Conservation (phyloP, 2,113 vertebrate species). For the Shinisaurus crocodilurus region DNA sequence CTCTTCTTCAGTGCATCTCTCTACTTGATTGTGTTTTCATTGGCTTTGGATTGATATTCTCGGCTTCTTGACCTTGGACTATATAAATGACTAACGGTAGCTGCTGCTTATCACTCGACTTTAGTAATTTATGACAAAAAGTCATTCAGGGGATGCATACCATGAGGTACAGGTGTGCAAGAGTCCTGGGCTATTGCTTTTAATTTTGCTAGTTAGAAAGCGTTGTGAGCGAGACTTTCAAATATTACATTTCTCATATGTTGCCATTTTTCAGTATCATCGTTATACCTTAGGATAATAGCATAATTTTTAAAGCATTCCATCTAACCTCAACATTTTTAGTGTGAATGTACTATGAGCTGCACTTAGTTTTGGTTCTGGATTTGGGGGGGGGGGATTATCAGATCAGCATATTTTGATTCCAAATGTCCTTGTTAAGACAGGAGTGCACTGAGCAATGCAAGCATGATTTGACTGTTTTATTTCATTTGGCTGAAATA, state of each 20-base stretch:
- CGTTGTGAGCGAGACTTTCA: background rate
- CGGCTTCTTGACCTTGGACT: too few species aligned
- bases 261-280: background rate
- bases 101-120: too few species aligned
- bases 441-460: background rate
- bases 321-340: background rate
- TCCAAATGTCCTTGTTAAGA: constrained; percentile 12
- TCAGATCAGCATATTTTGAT: background rate
- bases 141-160: background rate
- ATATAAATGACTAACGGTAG: too few species aligned
- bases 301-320: background rate
- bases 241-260: background rate
- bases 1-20: too few species aligned
- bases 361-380: background rate
- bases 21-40: too few species aligned
- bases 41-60: too few species aligned
- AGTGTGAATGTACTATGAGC: constrained; percentile 8
- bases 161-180: background rate
- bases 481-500: constrained; percentile 29
- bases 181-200: background rate
- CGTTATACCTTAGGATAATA: background rate
- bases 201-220: background rate
- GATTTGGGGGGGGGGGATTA: background rate
- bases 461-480: constrained; percentile 11
- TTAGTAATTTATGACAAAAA: too few species aligned